Evolutionary conservation across 2,888 invertebrate genomes (phyloP).

Genomic region (Thymelicus lineola): DNA sequence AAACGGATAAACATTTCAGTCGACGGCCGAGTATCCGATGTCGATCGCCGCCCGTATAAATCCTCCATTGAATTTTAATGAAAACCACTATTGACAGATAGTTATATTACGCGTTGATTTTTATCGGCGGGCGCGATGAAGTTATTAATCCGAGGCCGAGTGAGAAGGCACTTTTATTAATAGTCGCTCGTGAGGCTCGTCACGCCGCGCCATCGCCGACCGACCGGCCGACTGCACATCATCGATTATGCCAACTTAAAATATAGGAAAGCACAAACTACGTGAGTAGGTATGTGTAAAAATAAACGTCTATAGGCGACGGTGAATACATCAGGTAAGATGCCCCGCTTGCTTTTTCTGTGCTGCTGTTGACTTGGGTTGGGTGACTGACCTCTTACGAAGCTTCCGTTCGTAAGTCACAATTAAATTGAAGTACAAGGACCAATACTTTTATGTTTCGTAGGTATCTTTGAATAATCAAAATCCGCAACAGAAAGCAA

Average conservation of each 20-base stretch:
- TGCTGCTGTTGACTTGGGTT: too few species aligned
- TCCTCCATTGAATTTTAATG: constrained; percentile 37
- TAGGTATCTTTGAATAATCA: too few species aligned
- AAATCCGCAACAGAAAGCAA: too few species aligned
- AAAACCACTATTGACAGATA: constrained; percentile 36
- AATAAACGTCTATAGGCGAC: too few species aligned
- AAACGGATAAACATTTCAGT: constrained; percentile 40
- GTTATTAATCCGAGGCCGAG: constrained; percentile 30
- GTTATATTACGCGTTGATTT: constrained; percentile 27
- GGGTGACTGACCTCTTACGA: too few species aligned
- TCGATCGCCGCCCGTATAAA: constrained; percentile 37
- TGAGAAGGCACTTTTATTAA: constrained; percentile 23
- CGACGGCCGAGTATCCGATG: constrained; percentile 38
- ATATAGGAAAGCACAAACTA: background rate
- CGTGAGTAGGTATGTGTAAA: too few species aligned
- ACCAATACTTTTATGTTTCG: too few species aligned
- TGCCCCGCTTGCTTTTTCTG: too few species aligned
- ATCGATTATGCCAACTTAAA: constrained; percentile 25
- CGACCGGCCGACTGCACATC: background rate
- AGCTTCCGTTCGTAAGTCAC: too few species aligned
- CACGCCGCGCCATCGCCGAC: too few species aligned
- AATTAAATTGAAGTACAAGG: too few species aligned
- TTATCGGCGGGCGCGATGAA: constrained; percentile 31
- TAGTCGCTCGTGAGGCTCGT: background rate
- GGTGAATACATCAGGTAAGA: too few species aligned